phyloP scores from a whole-genome alignment of 2,888 invertebrate species.

The Patella ulyssiponensis region DNA sequence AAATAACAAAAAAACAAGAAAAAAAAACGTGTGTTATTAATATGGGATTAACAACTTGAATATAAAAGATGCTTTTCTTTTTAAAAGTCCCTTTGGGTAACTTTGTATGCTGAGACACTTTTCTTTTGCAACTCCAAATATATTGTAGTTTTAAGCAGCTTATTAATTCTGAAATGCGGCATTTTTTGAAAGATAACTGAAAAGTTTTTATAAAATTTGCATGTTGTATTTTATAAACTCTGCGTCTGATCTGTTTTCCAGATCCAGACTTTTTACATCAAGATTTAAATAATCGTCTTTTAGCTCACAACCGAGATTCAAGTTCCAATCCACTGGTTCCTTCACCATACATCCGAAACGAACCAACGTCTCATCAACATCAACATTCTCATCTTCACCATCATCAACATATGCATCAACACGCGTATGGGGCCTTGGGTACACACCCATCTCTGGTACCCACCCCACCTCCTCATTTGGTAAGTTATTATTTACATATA shows the following conservation, averaged over 20 bases:
- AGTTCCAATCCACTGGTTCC: conserved; percentile 32
- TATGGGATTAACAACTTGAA: too few relatives aligned
- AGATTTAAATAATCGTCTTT: conserved; percentile 60
- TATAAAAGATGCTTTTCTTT: too few relatives aligned
- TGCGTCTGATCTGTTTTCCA: conserved; percentile 27
- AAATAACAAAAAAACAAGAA: too few relatives aligned
- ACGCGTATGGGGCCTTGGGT: conserved; percentile 50
- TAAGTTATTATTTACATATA: conserved; percentile 34
- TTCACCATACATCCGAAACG: conserved; percentile 49
- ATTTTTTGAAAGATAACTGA: too few relatives aligned
- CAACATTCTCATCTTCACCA: conserved; percentile 53
- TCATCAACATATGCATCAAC: conserved; percentile 59
- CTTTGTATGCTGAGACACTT: too few relatives aligned
- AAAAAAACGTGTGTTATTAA: too few relatives aligned
- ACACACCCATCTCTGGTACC: conserved; percentile 50
- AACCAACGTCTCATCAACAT: conserved; percentile 38
- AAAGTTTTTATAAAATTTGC: too few relatives aligned
- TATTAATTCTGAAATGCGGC: too few relatives aligned
- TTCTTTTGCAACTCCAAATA: too few relatives aligned
- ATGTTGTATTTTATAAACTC: too few relatives aligned
- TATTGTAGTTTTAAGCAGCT: too few relatives aligned
- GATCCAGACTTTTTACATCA: conserved; percentile 61
- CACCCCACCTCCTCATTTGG: conserved; percentile 52
- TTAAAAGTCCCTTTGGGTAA: too few relatives aligned
- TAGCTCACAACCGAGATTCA: conserved; percentile 49